phyloP scores from a whole-genome alignment of 35 echinoderm and acorn worm species.

The Amphiura filiformis region DNA sequence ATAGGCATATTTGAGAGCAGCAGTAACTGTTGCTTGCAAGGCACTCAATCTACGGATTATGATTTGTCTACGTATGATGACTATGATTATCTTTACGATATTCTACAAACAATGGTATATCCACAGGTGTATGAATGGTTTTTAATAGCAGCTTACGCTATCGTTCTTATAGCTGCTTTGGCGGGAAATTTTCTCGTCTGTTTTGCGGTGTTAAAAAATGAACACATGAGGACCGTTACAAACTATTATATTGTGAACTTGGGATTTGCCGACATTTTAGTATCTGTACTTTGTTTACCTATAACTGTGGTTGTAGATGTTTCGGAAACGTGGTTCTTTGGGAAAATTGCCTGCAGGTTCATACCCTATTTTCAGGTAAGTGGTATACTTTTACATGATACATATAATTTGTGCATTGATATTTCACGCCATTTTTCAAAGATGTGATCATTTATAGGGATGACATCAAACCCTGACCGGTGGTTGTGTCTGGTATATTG shows the following conservation, averaged over 20 bases:
- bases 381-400: neutral
- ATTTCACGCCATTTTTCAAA: no score
- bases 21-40: no score
- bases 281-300: conserved; percentile 70
- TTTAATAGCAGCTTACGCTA: conserved; percentile 42
- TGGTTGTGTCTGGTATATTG: no score
- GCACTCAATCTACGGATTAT: no score
- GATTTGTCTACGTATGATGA: no score
- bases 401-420: neutral
- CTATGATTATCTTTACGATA: conserved; percentile 17
- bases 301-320: conserved; percentile 58
- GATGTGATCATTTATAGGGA: no score
- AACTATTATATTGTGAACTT: conserved; percentile 98
- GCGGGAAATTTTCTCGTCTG: conserved; percentile 80
- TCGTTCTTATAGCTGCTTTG: conserved; percentile 62
- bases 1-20: no score
- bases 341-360: conserved; percentile 57
- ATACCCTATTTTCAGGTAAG: conserved; percentile 89
- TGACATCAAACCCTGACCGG: no score
- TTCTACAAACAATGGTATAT: conserved; percentile 6
- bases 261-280: conserved; percentile 73
- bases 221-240: conserved; percentile 95
- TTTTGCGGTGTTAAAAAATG: conserved; percentile 77
- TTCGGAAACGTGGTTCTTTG: conserved; percentile 80
- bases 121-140: conserved; percentile 70